phyloP scores from a whole-genome alignment of 2,888 invertebrate species.

The Torymus auratus region DNA sequence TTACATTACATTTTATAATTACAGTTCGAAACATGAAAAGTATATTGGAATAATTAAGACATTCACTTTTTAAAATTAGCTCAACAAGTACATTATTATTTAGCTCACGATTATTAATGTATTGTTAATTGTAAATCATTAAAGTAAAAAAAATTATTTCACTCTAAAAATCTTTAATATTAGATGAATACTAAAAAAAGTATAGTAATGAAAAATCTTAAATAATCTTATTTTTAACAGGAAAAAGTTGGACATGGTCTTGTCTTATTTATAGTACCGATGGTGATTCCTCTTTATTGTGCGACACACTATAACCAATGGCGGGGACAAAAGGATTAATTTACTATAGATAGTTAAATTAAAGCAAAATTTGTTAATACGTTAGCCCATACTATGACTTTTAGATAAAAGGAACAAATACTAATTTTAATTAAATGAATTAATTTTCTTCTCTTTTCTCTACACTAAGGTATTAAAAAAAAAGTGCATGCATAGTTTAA shows the following conservation, averaged over 20 bases:
- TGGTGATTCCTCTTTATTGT: conserved; percentile 13
- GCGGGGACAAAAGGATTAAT: conserved; percentile 7
- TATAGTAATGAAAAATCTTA: too few relatives aligned
- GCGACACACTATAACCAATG: conserved; percentile 1
- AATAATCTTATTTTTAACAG: conserved; percentile 36
- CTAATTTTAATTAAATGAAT: background rate
- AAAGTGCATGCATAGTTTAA: background rate
- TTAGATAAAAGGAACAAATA: conserved; percentile 1
- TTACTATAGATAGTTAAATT: background rate
- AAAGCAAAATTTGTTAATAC: too few relatives aligned
- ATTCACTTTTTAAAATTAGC: too few relatives aligned
- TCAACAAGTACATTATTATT: too few relatives aligned
- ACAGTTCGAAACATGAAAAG: too few relatives aligned
- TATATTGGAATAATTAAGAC: too few relatives aligned
- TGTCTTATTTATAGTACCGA: background rate
- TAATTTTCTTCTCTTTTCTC: background rate
- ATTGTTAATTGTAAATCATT: background rate
- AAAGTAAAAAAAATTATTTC: background rate
- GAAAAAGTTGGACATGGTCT: conserved; percentile 37
- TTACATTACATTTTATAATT: too few relatives aligned
- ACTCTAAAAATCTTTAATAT: conserved; percentile 1
- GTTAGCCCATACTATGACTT: too few relatives aligned
- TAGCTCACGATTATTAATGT: too few relatives aligned
- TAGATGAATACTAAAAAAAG: too few relatives aligned
- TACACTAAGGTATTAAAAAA: background rate